Percentiles rank a stretch among this genome's conserved stretches.
Evolutionary conservation across 2,113 vertebrate genomes (phyloP).

Genomic region (Notiomystis cincta): DNA sequence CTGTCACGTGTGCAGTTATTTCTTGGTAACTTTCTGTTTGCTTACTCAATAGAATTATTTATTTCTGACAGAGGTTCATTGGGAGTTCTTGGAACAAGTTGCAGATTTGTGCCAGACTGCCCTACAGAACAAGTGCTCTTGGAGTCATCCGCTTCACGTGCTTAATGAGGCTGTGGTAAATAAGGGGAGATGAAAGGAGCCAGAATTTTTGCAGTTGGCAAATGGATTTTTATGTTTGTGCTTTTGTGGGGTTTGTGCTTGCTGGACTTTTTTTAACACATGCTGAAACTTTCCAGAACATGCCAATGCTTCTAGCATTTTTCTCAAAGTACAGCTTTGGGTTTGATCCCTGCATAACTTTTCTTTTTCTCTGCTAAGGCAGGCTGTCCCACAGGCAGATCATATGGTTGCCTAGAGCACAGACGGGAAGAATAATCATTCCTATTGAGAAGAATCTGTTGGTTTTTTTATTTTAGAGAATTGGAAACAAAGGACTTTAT

Average conservation of each 20-base stretch:
- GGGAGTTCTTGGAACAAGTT: background rate
- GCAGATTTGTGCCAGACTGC: background rate
- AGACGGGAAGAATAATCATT: background rate
- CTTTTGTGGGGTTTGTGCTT: background rate
- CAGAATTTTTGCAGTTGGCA: background rate
- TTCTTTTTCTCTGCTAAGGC: background rate
- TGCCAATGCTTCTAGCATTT: background rate
- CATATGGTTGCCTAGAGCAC: background rate
- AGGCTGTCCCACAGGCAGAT: background rate
- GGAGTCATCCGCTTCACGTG: background rate
- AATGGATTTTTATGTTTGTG: background rate
- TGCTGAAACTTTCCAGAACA: background rate
- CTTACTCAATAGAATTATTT: background rate
- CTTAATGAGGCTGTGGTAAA: background rate
- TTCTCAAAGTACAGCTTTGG: background rate
- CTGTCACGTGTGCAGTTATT: background rate
- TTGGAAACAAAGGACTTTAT: background rate
- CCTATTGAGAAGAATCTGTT: background rate
- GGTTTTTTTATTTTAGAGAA: background rate
- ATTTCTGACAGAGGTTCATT: background rate
- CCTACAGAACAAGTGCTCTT: background rate
- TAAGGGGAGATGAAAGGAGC: background rate
- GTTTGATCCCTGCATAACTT: background rate
- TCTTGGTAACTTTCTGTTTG: background rate
- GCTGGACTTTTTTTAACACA: background rate